Conservation (phyloP, 2,797 vertebrate species). For the Natrix natrix region DNA sequence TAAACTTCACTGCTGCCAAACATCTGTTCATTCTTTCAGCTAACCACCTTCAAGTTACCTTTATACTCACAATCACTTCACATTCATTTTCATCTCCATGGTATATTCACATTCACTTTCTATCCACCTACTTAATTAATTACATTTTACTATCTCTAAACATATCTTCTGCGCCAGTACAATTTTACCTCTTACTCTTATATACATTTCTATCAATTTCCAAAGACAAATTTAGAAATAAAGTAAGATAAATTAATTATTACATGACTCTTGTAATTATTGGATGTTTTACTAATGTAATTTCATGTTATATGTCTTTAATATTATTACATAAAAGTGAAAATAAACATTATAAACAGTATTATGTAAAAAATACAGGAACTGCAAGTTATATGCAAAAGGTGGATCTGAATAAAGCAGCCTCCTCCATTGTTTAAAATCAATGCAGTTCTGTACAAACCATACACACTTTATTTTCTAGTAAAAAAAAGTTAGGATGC, state of each 20-base stretch:
- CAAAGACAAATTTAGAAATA: background rate
- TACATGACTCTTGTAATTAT: background rate
- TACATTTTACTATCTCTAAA: background rate
- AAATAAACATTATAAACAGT: background rate
- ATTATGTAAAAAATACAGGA: constrained; percentile 1
- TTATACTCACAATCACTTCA: background rate
- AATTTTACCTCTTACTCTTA: background rate
- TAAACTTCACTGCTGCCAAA: background rate
- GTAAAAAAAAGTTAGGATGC: background rate
- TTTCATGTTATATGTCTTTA: constrained; percentile 2
- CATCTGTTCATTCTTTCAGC: background rate
- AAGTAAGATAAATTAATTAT: background rate
- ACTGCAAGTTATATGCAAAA: constrained; percentile 1
- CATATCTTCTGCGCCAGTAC: background rate
- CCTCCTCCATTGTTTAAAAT: background rate
- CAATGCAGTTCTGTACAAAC: background rate
- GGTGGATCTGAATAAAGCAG: background rate
- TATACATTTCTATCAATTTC: background rate
- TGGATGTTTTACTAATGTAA: background rate
- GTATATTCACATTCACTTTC: background rate
- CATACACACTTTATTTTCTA: background rate
- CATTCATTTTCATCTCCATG: background rate
- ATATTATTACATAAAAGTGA: background rate
- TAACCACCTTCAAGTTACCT: background rate
- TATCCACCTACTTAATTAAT: background rate